Base-by-base conservation (phyloP, 1,140 invertebrate species). In the Hormaphis cornu region DNA sequence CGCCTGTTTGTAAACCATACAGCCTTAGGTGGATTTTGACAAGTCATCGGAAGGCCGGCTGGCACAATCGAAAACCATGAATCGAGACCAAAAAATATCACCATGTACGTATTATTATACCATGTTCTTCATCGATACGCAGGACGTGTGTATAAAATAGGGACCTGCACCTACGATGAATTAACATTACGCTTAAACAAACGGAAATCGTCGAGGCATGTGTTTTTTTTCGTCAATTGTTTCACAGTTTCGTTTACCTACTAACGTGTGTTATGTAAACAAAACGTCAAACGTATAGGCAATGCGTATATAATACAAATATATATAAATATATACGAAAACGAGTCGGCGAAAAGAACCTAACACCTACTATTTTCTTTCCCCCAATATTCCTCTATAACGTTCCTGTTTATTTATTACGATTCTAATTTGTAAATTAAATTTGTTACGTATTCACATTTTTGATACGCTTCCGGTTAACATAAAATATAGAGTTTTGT, bases 391-490 rank as follows among this genome's bases (percentile, higher is more conserved):
- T 54, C 2, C 35, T 56, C 28, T 53, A 22, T 58, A 58, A 58
- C 14, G 33, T 16, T 14, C 35, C 33, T 24, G 16, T 12, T 35
- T 58, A 24, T 37, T 35, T 58, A 24, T 37, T n/a, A 24, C 7
- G 54, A 16, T 14, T 16, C 7, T 58, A 58, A 58, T 58, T 37
- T 40, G 20, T 24, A 40, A 40, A 58, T 24, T 24, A 40, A 37
- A 58, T 58, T 58, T 58, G 35, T 58, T 58, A 58, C 54, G 54
- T 58, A 40, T 24, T 24, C 54, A 24, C 9, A 30, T 58, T 58
- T 40, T 58, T 14, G 54, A 40, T 40, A 58, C 20, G 12, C 37
- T 56, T 56, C 54, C 54, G 54, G 53, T 20, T 56, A 37, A n/a
- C 20, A 26, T 58, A 40, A 58, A 33, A 12, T n/a, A n/a, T n/a